Conservation (phyloP, 2,797 vertebrate genomes). For the Gambelia wislizenii region DNA sequence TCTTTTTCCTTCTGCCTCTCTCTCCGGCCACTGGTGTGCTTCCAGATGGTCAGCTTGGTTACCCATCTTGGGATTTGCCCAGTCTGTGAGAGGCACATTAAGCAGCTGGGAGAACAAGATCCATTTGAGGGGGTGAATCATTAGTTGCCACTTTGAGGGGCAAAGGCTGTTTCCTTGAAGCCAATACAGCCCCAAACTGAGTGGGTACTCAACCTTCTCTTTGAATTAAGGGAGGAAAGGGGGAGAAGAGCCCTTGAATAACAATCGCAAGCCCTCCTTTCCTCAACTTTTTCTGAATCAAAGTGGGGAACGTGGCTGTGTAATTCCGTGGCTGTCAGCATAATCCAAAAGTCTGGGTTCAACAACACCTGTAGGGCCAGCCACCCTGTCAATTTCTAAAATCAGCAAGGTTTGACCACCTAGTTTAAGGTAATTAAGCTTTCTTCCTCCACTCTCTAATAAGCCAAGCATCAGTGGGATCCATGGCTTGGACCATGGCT, state of each 20-base stretch:
- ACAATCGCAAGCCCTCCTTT: neutral
- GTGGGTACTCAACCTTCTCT: too few species aligned
- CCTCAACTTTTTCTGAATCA: neutral
- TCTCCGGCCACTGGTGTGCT: neutral
- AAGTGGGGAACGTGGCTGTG: too few species aligned
- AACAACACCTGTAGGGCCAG: too few species aligned
- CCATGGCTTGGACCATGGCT: too few species aligned
- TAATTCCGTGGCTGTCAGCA: too few species aligned
- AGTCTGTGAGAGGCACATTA: neutral
- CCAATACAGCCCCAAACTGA: too few species aligned
- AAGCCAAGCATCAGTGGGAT: neutral
- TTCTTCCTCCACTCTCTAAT: fast-evolving
- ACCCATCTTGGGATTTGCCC: neutral
- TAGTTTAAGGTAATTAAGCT: neutral
- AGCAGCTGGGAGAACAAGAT: neutral
- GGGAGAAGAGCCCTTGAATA: neutral
- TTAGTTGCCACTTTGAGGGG: too few species aligned
- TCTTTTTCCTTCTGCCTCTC: neutral
- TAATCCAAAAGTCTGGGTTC: too few species aligned
- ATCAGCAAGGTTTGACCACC: too few species aligned
- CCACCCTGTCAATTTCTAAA: neutral
- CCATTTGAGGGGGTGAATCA: too few species aligned
- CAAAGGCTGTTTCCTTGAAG: too few species aligned
- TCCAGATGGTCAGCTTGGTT: neutral
- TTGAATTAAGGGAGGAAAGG: neutral